Evolutionary conservation across 2,113 vertebrate species (phyloP).

Genomic region (Mungos mungo): DNA sequence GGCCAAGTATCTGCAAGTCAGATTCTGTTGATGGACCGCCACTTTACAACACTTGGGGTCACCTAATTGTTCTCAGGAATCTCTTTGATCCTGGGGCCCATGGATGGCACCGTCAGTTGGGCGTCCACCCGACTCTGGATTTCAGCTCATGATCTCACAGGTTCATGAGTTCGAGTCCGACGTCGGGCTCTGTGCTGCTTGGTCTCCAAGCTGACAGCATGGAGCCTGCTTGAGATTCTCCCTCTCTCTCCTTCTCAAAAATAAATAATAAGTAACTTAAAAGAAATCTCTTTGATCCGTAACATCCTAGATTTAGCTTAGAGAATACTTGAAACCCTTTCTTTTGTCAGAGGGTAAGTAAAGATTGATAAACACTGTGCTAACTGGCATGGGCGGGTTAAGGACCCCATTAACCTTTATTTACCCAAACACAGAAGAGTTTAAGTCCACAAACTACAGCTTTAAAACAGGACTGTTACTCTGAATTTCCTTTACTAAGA

Average conservation of each 20-base stretch:
- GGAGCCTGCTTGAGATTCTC: too few relatives aligned
- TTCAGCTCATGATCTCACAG: too few relatives aligned
- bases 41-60: not conserved
- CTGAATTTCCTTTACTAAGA: slow-evolving; percentile 29
- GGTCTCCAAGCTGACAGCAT: too few relatives aligned
- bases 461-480: not conserved
- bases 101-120: too few relatives aligned
- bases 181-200: too few relatives aligned
- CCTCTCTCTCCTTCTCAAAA: too few relatives aligned
- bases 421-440: not conserved
- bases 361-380: not conserved
- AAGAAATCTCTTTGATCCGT: not conserved
- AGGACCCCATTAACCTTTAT: not conserved
- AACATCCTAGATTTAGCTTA: not conserved
- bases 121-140: too few relatives aligned
- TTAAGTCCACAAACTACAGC: not conserved
- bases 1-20: not conserved
- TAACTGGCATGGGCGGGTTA: not conserved
- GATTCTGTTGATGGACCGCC: not conserved
- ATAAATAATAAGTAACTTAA: too few relatives aligned
- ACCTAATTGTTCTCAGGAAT: not conserved
- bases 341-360: not conserved
- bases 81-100: not conserved
- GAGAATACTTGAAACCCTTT: not conserved
- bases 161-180: too few relatives aligned